Evolutionary conservation across 1,140 invertebrate species (phyloP).

Genomic region (Zophobas morio): DNA sequence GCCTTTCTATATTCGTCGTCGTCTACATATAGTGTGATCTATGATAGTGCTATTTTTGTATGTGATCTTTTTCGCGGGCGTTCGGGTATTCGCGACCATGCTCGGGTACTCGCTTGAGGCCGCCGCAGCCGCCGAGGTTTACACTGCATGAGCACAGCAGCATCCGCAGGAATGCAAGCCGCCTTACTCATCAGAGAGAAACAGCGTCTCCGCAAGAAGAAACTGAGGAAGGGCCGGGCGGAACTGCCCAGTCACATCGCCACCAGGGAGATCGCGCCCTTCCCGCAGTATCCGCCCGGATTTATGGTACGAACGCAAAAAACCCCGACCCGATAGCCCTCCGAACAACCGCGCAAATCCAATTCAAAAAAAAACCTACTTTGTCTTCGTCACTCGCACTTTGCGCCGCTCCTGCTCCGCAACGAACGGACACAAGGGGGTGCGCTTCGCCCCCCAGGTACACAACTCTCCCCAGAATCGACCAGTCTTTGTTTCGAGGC

Average conservation of each 20-base stretch:
- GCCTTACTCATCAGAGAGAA: slow-evolving; percentile 90
- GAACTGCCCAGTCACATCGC: slow-evolving; percentile 89
- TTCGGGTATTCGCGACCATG: slow-evolving; percentile 1
- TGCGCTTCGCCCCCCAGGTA: too few relatives aligned
- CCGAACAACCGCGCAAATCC: too few relatives aligned
- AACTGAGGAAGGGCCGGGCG: slow-evolving; percentile 77
- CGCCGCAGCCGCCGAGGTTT: slow-evolving; percentile 14
- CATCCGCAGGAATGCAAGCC: slow-evolving; percentile 86
- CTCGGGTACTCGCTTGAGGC: slow-evolving; percentile 2
- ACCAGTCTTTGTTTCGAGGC: too few relatives aligned
- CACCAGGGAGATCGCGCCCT: slow-evolving; percentile 86
- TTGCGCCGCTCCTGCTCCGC: too few relatives aligned
- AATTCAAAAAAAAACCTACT: too few relatives aligned
- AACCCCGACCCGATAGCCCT: too few relatives aligned
- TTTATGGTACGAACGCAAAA: slow-evolving; percentile 66
- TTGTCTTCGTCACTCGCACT: too few relatives aligned
- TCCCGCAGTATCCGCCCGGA: slow-evolving; percentile 85
- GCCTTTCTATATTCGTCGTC: slow-evolving; percentile 27
- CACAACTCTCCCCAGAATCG: neutral
- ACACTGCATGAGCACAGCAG: slow-evolving; percentile 68
- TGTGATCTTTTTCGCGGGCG: slow-evolving; percentile 19
- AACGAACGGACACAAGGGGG: too few relatives aligned
- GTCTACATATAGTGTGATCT: slow-evolving; percentile 20
- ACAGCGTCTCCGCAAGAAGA: slow-evolving; percentile 85
- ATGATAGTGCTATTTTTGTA: slow-evolving; percentile 38